These are phyloP conservation scores for Drosophila greeni DNA, from an alignment of 2,888 invertebrate genomes.

Conservation along the genomic window DNA sequence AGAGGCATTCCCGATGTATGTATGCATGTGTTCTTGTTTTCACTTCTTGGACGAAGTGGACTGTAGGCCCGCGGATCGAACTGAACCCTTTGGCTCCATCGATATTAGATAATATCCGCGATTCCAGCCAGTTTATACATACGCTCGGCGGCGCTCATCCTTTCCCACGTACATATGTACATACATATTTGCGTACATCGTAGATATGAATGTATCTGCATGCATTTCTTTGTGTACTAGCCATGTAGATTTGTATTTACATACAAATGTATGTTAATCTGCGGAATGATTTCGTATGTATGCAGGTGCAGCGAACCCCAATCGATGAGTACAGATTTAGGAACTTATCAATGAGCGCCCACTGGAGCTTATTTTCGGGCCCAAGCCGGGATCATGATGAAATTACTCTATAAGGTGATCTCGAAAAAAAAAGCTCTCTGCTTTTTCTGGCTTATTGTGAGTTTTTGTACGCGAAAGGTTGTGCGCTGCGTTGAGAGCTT, in stretches of 20 bases:
- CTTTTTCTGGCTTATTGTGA: too few species aligned
- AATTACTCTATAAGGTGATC: too few species aligned
- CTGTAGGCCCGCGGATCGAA: constrained; percentile 9
- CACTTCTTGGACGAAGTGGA: constrained; percentile 11
- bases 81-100: constrained; percentile 14
- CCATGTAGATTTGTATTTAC: constrained; percentile 25
- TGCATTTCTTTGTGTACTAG: constrained; percentile 22
- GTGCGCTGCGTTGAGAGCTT: too few species aligned
- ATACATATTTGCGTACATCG: not conserved
- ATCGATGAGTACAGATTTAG: constrained; percentile 38
- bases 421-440: too few species aligned
- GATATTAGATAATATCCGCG: constrained; percentile 42
- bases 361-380: not conserved
- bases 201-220: constrained; percentile 22
- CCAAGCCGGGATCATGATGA: too few species aligned
- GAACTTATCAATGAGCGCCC: constrained; percentile 16
- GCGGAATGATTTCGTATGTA: constrained; percentile 16
- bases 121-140: constrained; percentile 16
- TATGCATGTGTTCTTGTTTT: not conserved
- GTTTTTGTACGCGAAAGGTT: too few species aligned
- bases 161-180: constrained; percentile 4
- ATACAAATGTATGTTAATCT: constrained; percentile 15
- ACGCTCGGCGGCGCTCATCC: not conserved
- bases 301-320: constrained; percentile 14
- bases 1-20: constrained; percentile 20